Evolutionary conservation across 1,140 invertebrate species (phyloP).

Genomic region (Armadillidium nasatum): DNA sequence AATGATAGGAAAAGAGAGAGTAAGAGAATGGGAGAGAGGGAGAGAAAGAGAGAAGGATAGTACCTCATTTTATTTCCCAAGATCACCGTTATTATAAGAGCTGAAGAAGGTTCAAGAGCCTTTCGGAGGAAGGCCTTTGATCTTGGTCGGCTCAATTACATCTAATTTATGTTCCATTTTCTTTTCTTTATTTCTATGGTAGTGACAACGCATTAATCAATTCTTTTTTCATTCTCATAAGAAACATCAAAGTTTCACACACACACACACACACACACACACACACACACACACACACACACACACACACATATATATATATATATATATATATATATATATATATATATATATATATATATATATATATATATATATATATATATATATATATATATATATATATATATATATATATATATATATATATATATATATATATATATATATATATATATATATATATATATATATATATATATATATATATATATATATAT

Average conservation of each 20-base stretch:
- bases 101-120: too few relatives aligned
- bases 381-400: neutral
- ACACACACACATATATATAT: neutral
- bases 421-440: slow-evolving; percentile 15
- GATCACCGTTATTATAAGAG: too few relatives aligned
- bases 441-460: neutral
- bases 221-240: neutral
- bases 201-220: neutral
- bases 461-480: neutral
- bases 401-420: neutral
- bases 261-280: neutral
- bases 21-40: too few relatives aligned
- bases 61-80: too few relatives aligned
- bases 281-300: neutral
- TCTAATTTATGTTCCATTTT: neutral
- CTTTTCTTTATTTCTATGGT: neutral
- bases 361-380: neutral
- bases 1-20: too few relatives aligned
- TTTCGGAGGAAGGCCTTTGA: too few relatives aligned
- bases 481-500: too few relatives aligned
- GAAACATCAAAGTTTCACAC: neutral
- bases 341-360: neutral
- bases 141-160: too few relatives aligned
- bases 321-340: neutral
- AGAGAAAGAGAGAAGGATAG: too few relatives aligned